These are phyloP conservation scores for Agriotes lineatus DNA, from an alignment of 2,888 invertebrate genomes.

Conservation along the genomic window DNA sequence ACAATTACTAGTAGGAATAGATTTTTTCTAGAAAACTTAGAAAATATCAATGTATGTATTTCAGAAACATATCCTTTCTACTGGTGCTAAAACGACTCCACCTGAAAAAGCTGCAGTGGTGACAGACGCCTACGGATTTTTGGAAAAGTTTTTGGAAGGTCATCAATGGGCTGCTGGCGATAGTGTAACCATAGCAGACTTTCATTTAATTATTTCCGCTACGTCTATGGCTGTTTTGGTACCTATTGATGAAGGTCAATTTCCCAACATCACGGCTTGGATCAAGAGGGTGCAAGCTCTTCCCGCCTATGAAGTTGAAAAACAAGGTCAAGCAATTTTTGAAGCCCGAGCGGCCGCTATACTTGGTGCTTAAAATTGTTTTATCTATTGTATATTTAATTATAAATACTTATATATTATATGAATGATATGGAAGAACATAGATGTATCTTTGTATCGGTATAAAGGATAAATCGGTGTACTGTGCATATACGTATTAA, in stretches of 20 bases:
- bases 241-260: constrained; percentile 62
- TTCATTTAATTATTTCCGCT: constrained; percentile 62
- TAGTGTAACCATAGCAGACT: constrained; percentile 58
- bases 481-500: no score
- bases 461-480: no score
- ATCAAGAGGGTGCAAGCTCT: not conserved
- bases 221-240: constrained; percentile 65
- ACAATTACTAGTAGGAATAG: not conserved
- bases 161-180: constrained; percentile 55
- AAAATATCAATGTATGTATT: no score
- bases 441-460: no score
- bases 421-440: no score
- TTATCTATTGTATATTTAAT: no score
- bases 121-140: constrained; percentile 49
- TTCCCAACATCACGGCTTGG: constrained; percentile 49
- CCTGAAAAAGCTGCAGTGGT: constrained; percentile 52
- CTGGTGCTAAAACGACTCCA: constrained; percentile 61
- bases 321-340: no score
- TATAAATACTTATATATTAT: no score
- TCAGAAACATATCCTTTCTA: constrained; percentile 66
- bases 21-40: no score
- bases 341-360: no score
- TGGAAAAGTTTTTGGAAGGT: constrained; percentile 56
- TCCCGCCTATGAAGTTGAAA: no score
- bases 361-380: no score